These are phyloP conservation scores for Hippopotamus amphibius DNA, from an alignment of 2,113 vertebrate genomes.

Conservation along the genomic window DNA sequence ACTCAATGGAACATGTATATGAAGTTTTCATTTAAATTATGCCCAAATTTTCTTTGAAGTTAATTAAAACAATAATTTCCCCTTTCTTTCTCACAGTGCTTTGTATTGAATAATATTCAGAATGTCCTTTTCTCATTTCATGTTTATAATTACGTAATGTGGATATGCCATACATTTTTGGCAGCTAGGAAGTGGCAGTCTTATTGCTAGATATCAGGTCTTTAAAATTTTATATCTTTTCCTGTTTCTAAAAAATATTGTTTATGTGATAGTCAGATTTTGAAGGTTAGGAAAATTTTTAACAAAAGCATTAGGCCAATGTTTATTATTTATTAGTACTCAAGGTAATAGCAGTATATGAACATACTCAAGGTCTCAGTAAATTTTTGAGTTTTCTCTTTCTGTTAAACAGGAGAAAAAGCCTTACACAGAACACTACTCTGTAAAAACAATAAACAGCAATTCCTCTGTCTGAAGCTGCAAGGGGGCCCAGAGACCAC, in stretches of 20 bases:
- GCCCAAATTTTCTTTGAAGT: background rate
- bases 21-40: background rate
- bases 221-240: background rate
- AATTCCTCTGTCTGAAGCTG: background rate
- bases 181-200: background rate
- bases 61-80: background rate
- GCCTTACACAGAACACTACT: background rate
- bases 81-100: background rate
- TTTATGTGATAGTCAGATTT: background rate
- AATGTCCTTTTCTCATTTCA: constrained; percentile 6
- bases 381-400: background rate
- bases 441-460: fast-evolving
- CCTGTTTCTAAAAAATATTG: background rate
- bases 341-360: background rate
- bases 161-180: background rate
- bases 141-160: background rate
- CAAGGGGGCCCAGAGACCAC: too few relatives aligned
- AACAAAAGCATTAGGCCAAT: background rate
- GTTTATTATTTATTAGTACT: background rate
- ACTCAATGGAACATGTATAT: background rate
- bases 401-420: background rate
- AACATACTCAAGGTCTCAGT: background rate
- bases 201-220: background rate
- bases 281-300: background rate
- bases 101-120: background rate